phyloP scores from a whole-genome alignment of 1,140 invertebrate species.

The Mya arenaria region DNA sequence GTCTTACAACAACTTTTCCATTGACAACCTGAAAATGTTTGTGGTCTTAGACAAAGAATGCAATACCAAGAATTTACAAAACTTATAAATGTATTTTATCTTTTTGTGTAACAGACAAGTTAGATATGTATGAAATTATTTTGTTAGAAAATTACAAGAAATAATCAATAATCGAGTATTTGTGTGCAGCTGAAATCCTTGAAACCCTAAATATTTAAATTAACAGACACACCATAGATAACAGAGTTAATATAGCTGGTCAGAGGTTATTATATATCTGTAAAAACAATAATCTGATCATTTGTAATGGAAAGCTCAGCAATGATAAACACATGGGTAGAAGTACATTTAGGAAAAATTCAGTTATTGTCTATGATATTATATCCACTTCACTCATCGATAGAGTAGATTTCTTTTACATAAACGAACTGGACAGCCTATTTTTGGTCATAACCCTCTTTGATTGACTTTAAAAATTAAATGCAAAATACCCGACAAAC shows the following conservation, averaged over 20 bases:
- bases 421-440: neutral
- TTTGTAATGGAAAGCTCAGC: neutral
- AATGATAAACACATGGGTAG: neutral
- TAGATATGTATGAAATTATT: neutral
- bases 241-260: neutral
- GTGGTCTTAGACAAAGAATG: neutral
- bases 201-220: neutral
- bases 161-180: neutral
- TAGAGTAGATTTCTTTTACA: neutral
- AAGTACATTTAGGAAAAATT: constrained; percentile 19
- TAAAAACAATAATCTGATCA: neutral
- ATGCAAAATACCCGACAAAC: no score
- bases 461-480: neutral
- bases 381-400: neutral
- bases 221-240: neutral
- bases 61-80: neutral
- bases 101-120: neutral
- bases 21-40: neutral
- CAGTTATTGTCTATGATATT: constrained; percentile 5
- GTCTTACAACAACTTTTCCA: neutral
- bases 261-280: neutral
- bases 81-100: neutral
- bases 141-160: neutral
- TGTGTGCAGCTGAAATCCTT: neutral
- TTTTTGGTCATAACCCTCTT: neutral